Evolutionary conservation across 2,797 vertebrate species (phyloP).

Genomic region (Bufotes viridis): DNA sequence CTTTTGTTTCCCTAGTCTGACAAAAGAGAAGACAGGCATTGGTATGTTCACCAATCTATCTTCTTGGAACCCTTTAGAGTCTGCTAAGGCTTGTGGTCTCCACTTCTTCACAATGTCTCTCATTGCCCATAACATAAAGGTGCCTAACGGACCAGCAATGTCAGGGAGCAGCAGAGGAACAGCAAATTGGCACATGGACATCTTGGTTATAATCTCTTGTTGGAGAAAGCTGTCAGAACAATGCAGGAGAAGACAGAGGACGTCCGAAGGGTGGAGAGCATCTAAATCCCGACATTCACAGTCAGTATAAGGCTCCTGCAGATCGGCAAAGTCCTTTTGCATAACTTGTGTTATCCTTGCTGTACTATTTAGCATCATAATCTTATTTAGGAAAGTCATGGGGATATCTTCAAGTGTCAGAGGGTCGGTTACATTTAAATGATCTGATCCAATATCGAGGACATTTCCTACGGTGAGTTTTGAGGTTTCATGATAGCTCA

Average conservation of each 20-base stretch:
- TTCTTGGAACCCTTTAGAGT: slow-evolving; percentile 65
- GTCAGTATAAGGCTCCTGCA: neutral
- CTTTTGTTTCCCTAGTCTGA: slow-evolving; percentile 68
- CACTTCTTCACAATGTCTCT: slow-evolving; percentile 77
- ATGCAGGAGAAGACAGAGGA: slow-evolving; percentile 79
- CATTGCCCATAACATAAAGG: slow-evolving; percentile 79
- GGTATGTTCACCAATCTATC: slow-evolving; percentile 73
- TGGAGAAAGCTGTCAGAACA: slow-evolving; percentile 80
- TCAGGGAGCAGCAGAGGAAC: slow-evolving; percentile 81
- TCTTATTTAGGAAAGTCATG: neutral
- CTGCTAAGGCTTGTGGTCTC: slow-evolving; percentile 68
- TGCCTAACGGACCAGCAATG: slow-evolving; percentile 64
- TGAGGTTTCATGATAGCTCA: neutral
- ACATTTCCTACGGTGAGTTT: neutral
- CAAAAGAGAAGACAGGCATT: slow-evolving; percentile 70
- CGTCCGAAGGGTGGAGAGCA: slow-evolving; percentile 76
- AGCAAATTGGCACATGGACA: slow-evolving; percentile 84
- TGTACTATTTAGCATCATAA: neutral
- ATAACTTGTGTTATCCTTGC: neutral
- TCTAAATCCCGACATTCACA: neutral
- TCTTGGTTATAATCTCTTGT: slow-evolving; percentile 79
- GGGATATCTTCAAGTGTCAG: neutral
- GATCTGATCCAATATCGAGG: neutral
- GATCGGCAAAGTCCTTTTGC: neutral
- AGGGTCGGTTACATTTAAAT: neutral